Base-by-base conservation (phyloP, 2,888 invertebrate genomes). In the Allophyes oxyacanthae region DNA sequence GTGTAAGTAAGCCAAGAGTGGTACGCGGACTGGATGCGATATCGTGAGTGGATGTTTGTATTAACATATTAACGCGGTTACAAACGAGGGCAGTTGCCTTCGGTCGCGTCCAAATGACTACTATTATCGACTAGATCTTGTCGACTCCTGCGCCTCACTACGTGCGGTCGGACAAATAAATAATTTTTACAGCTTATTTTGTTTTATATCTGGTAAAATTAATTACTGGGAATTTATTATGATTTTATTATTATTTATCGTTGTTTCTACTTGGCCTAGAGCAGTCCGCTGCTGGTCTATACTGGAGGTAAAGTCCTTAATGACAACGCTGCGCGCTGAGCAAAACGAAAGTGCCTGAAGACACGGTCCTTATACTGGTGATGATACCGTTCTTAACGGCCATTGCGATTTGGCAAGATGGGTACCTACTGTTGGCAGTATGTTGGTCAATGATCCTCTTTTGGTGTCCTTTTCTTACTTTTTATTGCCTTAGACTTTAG, bases 31-130 rank as follows among this genome's bases (percentile, higher is more conserved):
- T 70, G 55, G 46, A 60, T 64, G 46, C 59, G 26, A 71, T 62
- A 66, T 77, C 77, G 79, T 80, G 79, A 80, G 79, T 76, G 45
- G 72, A 72, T 63, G 64, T 64, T 59, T 68, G 46, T 77, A 88
- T 88, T 87, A 84, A 82, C 85, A 86, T 86, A 87, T 85, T 85
- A 86, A 82, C 78, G 72, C 75, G 70, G 60, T 75, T 20, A 81
- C 80, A 78, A 86, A 83, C 74, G 77, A 75, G 78, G 76, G 72
- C 80, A 75, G 63, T 75, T 63, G 67, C 65, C 61, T 69, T 59
- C 72, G 71, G 61, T 72, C 64, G 75, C 67, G 63, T 75, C 66
- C 72, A 72, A 78, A 78, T 75, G 55, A 66, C 57, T 56, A 62
- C 64, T 60, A 74, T 77, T 78, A 82, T 86, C 80, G 79, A 78